Conservation (phyloP, 2,113 vertebrate species). For the Prolemur simus region DNA sequence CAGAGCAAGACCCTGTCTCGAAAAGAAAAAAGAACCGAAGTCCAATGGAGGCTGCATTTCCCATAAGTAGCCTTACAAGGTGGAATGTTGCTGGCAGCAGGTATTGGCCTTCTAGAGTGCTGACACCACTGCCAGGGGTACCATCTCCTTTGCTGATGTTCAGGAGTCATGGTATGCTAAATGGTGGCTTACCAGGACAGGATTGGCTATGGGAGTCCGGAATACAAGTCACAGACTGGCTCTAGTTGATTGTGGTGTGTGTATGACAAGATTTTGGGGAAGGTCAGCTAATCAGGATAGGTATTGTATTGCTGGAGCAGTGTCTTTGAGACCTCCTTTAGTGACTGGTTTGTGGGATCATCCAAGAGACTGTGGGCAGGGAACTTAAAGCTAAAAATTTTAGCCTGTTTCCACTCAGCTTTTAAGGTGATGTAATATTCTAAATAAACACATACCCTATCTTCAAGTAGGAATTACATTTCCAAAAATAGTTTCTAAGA, state of each 20-base stretch:
- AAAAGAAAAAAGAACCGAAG: background rate
- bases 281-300: background rate
- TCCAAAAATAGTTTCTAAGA: constrained; percentile 60
- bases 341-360: background rate
- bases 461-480: constrained; percentile 25
- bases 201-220: background rate
- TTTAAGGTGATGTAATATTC: constrained; percentile 38
- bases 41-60: background rate
- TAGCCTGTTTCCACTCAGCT: background rate
- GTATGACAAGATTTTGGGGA: background rate
- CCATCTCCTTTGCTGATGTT: background rate
- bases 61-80: background rate
- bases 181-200: background rate
- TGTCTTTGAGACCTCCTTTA: background rate
- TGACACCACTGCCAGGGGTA: background rate
- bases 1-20: too few relatives aligned
- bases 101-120: background rate
- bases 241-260: background rate
- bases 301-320: background rate
- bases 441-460: constrained; percentile 14
- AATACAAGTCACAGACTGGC: background rate
- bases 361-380: background rate
- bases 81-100: background rate
- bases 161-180: background rate
- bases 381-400: constrained; percentile 42